Evolutionary conservation across 2,888 invertebrate species (phyloP), one percentile per base, ranked within the genome.

Genomic region (Onchidella celtica): DNA sequence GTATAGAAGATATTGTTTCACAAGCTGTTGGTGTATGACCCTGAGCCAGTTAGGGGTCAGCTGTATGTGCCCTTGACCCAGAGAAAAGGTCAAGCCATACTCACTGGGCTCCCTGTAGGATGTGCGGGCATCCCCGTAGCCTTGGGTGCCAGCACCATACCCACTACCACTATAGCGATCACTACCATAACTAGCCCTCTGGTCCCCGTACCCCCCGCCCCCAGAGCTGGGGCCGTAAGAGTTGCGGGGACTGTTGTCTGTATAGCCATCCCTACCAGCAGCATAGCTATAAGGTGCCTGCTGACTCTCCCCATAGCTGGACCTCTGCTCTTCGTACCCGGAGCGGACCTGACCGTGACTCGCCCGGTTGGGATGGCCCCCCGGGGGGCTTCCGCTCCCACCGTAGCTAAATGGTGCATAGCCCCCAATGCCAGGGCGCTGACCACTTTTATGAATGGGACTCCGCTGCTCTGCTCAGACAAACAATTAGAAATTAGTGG

Each of bases 351-450:
- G 38, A 29, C 47, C 29, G 2, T 2, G 6, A 9, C 65, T 32
- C 24, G 40, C 32, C 32, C 47, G 34, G 34, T n/a, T 34, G n/a
- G 74, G 38, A 14, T 61, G 74, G 3, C 63, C 74, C 55, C 77
- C 69, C 32, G 72, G 66, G 21, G 55, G 38, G 55, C 57, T 65
- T 17, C 57, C 55, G 34, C 65, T 29, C n/a, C 70, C 74, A 14
- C 74, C 79, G 34, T 79, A 79, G 79, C 79, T 79, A 72, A 79
- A 79, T 32, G 79, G 79, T 3, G 69, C 59, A 63, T 79, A 61
- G 27, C 72, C 69, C 29, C 73, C 72, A 27, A 27, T 11, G 1
- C 72, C 40, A 32, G 79, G 47, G 29, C 79, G 72, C 27, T 34
- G 40, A 27, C 55, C 27, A 17, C 72, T 63, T 24, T 72, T 38